These are phyloP conservation scores for Chrysoperla carnea DNA, from an alignment of 1,140 invertebrate genomes.

Conservation along the genomic window DNA sequence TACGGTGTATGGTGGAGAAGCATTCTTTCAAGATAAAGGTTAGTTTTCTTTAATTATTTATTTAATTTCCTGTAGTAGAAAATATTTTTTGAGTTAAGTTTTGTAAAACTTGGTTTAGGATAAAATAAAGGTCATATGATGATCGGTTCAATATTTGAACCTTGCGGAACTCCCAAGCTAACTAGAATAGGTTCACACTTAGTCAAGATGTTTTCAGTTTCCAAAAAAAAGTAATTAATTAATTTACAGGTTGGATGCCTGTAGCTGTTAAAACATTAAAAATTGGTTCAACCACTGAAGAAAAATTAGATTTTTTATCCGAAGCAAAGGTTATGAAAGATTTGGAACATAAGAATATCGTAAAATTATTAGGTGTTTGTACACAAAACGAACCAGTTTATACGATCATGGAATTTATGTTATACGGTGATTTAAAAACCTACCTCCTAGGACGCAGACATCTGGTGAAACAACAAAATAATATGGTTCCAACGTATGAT, in stretches of 20 bases:
- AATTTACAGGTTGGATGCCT: conserved; percentile 72
- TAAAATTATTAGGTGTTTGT: conserved; percentile 71
- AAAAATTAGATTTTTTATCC: conserved; percentile 83
- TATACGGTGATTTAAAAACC: conserved; percentile 82
- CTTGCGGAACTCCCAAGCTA: too few relatives aligned
- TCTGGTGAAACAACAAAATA: conserved; percentile 47
- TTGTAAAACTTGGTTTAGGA: too few relatives aligned
- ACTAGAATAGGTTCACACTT: too few relatives aligned
- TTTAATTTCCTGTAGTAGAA: too few relatives aligned
- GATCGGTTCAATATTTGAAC: too few relatives aligned
- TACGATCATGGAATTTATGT: conserved; percentile 87
- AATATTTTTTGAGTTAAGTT: too few relatives aligned
- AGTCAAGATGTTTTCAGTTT: too few relatives aligned
- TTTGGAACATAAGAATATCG: conserved; percentile 81
- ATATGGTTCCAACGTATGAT: conserved; percentile 30
- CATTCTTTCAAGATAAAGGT: conserved; percentile 41
- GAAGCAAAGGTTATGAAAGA: conserved; percentile 87
- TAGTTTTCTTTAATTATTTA: too few relatives aligned
- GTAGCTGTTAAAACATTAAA: conserved; percentile 87
- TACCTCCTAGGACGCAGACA: conserved; percentile 69
- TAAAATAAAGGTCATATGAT: too few relatives aligned
- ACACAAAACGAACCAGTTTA: conserved; percentile 71
- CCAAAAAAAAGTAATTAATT: too few relatives aligned
- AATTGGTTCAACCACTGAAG: conserved; percentile 58
- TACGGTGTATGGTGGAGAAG: conserved; percentile 73